Conservation (phyloP, 2,113 vertebrate species). For the Ochotona curzoniae region DNA sequence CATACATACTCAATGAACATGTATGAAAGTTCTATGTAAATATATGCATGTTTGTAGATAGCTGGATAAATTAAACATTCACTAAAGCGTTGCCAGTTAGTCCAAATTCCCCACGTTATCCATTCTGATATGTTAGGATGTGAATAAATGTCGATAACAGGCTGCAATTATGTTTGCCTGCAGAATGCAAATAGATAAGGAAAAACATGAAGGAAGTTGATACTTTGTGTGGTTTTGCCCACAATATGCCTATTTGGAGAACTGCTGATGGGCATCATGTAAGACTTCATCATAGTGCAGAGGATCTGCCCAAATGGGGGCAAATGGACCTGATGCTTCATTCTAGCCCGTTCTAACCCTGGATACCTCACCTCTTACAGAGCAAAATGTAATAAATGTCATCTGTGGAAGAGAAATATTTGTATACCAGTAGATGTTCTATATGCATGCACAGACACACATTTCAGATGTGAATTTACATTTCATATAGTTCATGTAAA, state of each 20-base stretch:
- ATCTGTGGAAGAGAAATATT: slow-evolving; percentile 57
- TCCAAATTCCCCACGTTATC: neutral
- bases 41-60: neutral
- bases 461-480: slow-evolving; percentile 58
- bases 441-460: slow-evolving; percentile 21
- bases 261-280: slow-evolving; percentile 20
- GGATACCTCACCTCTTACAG: slow-evolving; percentile 18
- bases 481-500: slow-evolving; percentile 63
- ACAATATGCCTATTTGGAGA: slow-evolving; percentile 47
- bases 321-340: slow-evolving; percentile 33
- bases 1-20: neutral
- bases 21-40: neutral
- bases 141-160: neutral
- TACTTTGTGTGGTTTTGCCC: slow-evolving; percentile 41
- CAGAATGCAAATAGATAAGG: neutral
- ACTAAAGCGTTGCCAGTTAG: neutral
- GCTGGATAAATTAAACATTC: neutral
- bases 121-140: neutral
- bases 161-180: slow-evolving; percentile 6
- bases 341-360: neutral
- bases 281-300: slow-evolving; percentile 41
- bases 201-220: slow-evolving; percentile 14
- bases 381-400: slow-evolving; percentile 47
- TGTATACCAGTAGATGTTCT: slow-evolving; percentile 68
- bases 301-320: slow-evolving; percentile 45